Evolutionary conservation across 1,140 invertebrate genomes (phyloP).

Genomic region (Octopus sinensis): DNA sequence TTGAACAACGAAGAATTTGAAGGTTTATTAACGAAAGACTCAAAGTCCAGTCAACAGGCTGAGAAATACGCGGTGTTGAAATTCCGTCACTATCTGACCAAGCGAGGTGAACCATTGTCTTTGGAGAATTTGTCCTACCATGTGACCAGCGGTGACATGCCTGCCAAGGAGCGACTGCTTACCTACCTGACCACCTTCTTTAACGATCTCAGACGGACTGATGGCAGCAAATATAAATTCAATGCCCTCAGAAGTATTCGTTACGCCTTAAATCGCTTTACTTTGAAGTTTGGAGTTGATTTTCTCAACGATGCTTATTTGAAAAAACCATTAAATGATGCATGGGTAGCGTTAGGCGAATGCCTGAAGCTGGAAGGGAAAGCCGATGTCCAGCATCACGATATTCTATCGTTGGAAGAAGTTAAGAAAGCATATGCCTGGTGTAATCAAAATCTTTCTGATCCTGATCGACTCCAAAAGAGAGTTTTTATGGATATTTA

Average conservation of each 20-base stretch:
- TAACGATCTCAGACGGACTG: not conserved
- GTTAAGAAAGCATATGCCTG: constrained; percentile 1
- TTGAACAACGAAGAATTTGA: constrained; percentile 6
- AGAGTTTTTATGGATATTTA: constrained; percentile 7
- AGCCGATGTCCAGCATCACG: not conserved
- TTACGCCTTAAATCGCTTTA: constrained; percentile 1
- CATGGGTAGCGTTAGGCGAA: not conserved
- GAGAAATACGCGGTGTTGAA: constrained; percentile 1
- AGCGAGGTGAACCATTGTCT: constrained; percentile 2
- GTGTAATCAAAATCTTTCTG: not conserved
- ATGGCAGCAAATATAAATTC: constrained; percentile 1
- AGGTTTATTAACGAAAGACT: not conserved
- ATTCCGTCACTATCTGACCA: not conserved
- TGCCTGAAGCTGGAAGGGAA: not conserved
- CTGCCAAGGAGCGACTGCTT: not conserved
- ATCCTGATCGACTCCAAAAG: not conserved
- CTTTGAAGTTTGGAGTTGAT: not conserved
- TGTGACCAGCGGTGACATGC: not conserved
- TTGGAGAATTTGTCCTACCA: not conserved
- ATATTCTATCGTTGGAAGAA: not conserved
- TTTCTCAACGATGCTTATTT: not conserved
- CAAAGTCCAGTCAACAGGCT: constrained; percentile 1
- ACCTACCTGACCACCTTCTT: not conserved
- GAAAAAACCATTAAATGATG: not conserved
- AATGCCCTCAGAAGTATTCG: not conserved